Evolutionary conservation across 2,797 vertebrate species (phyloP).

Genomic region (Ispidina picta): DNA sequence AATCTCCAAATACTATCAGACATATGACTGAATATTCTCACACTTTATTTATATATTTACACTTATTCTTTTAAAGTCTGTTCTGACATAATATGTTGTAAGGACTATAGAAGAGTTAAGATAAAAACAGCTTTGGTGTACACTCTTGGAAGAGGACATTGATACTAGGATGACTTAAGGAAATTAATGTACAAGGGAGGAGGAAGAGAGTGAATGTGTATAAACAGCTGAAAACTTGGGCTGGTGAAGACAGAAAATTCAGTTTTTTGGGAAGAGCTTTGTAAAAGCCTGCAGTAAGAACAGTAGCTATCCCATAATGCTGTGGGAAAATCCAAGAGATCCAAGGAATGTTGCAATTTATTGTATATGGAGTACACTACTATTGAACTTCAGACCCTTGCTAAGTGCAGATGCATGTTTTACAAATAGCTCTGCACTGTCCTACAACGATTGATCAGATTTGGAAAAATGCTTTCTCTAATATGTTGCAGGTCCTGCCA

Average conservation of each 20-base stretch:
- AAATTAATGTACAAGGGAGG: background rate
- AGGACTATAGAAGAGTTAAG: background rate
- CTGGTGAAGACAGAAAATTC: background rate
- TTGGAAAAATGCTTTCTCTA: background rate
- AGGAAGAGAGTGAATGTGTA: background rate
- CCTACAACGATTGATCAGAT: fast-evolving
- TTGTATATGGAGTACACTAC: background rate
- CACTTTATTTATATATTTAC: background rate
- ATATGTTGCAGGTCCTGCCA: background rate
- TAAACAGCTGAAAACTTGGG: background rate
- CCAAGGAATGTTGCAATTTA: fast-evolving
- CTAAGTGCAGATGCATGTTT: background rate
- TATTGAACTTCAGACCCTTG: background rate
- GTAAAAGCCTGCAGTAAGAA: background rate
- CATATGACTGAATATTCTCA: background rate
- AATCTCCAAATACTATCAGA: background rate
- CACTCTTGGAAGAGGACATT: too few relatives aligned
- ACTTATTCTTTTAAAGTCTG: background rate
- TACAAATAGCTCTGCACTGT: background rate
- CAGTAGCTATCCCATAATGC: background rate
- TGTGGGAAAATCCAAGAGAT: background rate
- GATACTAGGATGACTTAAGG: background rate
- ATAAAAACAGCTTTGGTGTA: background rate
- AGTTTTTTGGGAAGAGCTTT: background rate
- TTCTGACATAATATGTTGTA: background rate